Base-by-base conservation (phyloP, 2,888 invertebrate genomes). In the Euclidia mi region DNA sequence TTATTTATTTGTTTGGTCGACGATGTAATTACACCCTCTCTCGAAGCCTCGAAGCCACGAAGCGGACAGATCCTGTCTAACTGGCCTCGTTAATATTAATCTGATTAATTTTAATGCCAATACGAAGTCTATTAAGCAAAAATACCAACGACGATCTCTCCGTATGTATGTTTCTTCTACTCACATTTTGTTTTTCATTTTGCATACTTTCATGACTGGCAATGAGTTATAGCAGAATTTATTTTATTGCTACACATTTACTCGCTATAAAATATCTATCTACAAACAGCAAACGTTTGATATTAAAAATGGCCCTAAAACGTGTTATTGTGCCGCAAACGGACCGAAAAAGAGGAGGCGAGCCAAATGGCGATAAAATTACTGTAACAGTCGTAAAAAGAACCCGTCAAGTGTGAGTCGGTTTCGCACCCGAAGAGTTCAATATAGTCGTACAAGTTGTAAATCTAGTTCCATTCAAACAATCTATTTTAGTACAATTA, bases 1-100 rank as follows among this genome's bases (percentile, higher is more conserved):
- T 88, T 89, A 88, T 91, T 90, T 91, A 89, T 91, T 89, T 89
- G 84, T 88, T 87, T 87, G 77, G 76, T 70, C 71, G 69, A 75
- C 78, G 81, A 84, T 91, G 84, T 91, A 91, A 91, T 91, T 91
- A 91, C 87, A 89, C 76, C 73, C 71, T 67, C 85, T 80, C 80
- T 76, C 79, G 79, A 74, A 79, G 79, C 79, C 80, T 76, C 79
- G 79, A 74, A 79, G 79, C 79, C 76, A 74, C 79, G 76, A 52
- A 55, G 63, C 62, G 55, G 65, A 76, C 78, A 71, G 74, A 80
- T 81, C 85, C 76, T 62, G 90, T 88, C 79, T 61, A 76, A 88
- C 90, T 79, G 82, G 90, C 88, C 82, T 79, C 74, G 77, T 82
- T 84, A 79, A 84, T 88, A 89, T 87, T 87, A 89, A 90, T 89